Percentiles rank a stretch among this genome's conserved stretches.
These are phyloP conservation scores for Pardalotus punctatus DNA, from an alignment of 2,113 vertebrate genomes.

Conservation along the genomic window DNA sequence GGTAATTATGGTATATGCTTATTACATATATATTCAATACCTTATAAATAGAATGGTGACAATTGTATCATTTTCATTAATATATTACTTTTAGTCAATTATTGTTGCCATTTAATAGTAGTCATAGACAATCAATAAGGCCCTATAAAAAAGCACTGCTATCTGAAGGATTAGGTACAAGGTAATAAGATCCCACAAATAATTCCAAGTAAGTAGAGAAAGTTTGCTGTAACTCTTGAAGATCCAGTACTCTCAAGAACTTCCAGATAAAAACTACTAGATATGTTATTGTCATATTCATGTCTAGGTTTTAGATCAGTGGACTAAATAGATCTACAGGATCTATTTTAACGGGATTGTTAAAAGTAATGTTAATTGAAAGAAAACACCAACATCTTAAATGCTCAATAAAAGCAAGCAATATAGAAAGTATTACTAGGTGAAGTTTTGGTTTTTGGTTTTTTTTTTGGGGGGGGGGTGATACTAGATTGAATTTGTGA, in stretches of 20 bases:
- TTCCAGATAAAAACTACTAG: neutral
- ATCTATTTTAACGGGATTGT: neutral
- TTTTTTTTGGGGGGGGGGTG: fast-evolving
- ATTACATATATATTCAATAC: neutral
- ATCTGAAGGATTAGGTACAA: neutral
- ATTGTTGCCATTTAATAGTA: neutral
- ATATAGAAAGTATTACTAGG: neutral
- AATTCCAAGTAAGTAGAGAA: neutral
- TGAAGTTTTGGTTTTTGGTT: neutral
- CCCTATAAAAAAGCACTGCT: neutral
- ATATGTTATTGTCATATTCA: neutral
- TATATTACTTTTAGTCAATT: neutral
- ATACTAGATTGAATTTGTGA: neutral
- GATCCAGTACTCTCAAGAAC: neutral
- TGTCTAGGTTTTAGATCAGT: neutral
- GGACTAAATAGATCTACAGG: neutral
- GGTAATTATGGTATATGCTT: neutral
- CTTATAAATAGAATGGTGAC: neutral
- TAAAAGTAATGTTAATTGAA: neutral
- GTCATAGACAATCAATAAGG: neutral
- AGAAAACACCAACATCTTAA: neutral
- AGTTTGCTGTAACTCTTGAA: neutral
- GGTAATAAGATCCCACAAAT: neutral
- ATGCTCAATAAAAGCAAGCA: neutral
- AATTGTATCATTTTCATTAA: neutral